These are phyloP conservation scores for Forbesichthys agassizii DNA, from an alignment of 2,113 vertebrate species.

Conservation along the genomic window DNA sequence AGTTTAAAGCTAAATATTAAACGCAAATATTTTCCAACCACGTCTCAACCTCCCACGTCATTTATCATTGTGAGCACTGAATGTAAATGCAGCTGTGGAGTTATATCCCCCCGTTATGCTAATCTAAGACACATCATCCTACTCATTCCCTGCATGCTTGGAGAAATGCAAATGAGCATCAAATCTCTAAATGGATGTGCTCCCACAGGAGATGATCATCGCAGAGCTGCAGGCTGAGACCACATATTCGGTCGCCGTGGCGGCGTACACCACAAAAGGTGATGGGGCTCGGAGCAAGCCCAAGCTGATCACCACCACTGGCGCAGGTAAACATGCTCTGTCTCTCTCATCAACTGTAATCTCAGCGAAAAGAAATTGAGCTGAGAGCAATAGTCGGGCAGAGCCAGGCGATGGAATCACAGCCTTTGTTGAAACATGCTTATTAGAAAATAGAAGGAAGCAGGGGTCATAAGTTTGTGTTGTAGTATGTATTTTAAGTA, in stretches of 20 bases:
- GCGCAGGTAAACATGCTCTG: slow-evolving; percentile 87
- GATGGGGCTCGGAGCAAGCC: slow-evolving; percentile 98
- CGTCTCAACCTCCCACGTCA: too few species aligned
- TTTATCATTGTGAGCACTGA: too few species aligned
- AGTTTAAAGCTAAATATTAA: too few species aligned
- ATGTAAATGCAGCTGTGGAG: too few species aligned
- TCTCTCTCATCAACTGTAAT: too few species aligned
- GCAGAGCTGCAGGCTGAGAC: slow-evolving; percentile 93
- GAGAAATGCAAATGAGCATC: slow-evolving; percentile 5
- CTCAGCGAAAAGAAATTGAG: too few species aligned
- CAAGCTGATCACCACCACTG: slow-evolving; percentile 91
- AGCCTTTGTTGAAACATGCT: not conserved
- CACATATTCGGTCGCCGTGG: slow-evolving; percentile 94
- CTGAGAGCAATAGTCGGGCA: too few species aligned
- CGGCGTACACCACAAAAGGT: slow-evolving; percentile 98
- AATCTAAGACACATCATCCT: not conserved
- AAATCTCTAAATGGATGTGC: slow-evolving; percentile 40
- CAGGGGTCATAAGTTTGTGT: too few species aligned
- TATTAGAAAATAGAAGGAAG: slow-evolving; percentile 20
- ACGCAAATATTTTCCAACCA: too few species aligned
- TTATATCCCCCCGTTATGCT: slow-evolving; percentile 2
- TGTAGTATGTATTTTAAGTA: too few species aligned
- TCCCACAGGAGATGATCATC: slow-evolving; percentile 93
- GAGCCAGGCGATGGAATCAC: too few species aligned
- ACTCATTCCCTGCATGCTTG: not conserved